phyloP scores from a whole-genome alignment of 2,888 invertebrate species.

The Apantesis nais region DNA sequence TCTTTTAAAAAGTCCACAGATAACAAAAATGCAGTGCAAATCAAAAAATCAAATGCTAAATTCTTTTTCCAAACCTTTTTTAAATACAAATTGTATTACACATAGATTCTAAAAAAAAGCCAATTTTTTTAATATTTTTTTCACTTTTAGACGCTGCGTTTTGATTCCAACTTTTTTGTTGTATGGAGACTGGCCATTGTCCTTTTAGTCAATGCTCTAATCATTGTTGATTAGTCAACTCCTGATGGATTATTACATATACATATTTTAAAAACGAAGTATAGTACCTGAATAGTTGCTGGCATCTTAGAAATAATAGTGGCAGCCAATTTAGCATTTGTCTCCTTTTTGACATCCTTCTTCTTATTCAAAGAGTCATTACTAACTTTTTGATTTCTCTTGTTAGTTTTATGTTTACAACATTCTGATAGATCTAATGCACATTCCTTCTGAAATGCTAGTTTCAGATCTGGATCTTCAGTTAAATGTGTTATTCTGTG shows the following conservation, averaged over 20 bases:
- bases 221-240: neutral
- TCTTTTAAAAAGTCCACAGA: too few species aligned
- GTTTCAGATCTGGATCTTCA: constrained; percentile 71
- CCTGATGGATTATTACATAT: neutral
- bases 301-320: constrained; percentile 67
- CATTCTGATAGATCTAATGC: constrained; percentile 70
- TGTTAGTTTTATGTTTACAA: constrained; percentile 64
- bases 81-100: too few species aligned
- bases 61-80: too few species aligned
- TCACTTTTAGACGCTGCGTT: too few species aligned
- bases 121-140: too few species aligned
- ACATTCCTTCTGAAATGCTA: constrained; percentile 68
- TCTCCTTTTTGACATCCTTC: constrained; percentile 49
- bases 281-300: constrained; percentile 73
- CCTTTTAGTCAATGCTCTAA: too few species aligned
- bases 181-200: too few species aligned
- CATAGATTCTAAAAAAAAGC: too few species aligned
- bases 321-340: constrained; percentile 46
- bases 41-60: too few species aligned
- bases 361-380: constrained; percentile 58
- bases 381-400: constrained; percentile 57
- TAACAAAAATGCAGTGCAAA: too few species aligned
- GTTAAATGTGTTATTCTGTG: constrained; percentile 74
- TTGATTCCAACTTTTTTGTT: too few species aligned
- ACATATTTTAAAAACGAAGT: neutral